Base-by-base conservation (phyloP, 2,797 vertebrate genomes). In the Typhlichthys subterraneus region DNA sequence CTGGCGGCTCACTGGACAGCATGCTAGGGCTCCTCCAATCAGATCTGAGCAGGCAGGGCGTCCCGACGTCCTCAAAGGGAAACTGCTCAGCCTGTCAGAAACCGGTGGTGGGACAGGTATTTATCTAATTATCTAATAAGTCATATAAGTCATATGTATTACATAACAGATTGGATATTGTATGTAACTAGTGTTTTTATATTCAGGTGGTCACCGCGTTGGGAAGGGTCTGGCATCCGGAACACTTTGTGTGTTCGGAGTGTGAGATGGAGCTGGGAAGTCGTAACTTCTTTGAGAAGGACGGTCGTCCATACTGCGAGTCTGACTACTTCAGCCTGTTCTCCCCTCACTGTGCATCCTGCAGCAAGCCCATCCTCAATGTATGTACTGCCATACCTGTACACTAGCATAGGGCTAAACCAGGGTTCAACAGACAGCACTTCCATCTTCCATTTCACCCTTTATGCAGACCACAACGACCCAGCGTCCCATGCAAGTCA, bases 281-380 rank as follows among this genome's bases (percentile, higher is more conserved):
- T 57, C 93, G 95, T 76, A 97, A 95, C 82, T 98, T 98, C 87
- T 97, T 97, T 3, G 96, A 98, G 88, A 96, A 96, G 77, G 96
- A 97, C 0, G 94, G 96, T 0, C 92, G 87, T 12, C 95, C 95
- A 4, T 98, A 96, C 90, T 98, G 96, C 71, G 95, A 96, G 47
- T 90, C 91, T 0, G 96, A 97, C 87, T 98, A 98, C 83, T 96
- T 96, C 70, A 92, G 92, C 11, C 94, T 96, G 70, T 96, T 95
- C 85, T 95, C 95, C 1, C 95, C 96, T 1, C 93, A 96, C 73
- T 98, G 96, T 1, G 93, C 94, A 0, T 90, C 94, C 48, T 98
- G 96, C 91, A 93, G 91, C 67, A 94, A 96, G 70, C 95, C 96
- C 77, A 97, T 98, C 60, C 85, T 96, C n/a, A 94, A 97, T 0